Percentiles rank a stretch among this genome's conserved stretches.
These are phyloP conservation scores for Vanessa cardui DNA, from an alignment of 2,888 invertebrate species.

Conservation along the genomic window DNA sequence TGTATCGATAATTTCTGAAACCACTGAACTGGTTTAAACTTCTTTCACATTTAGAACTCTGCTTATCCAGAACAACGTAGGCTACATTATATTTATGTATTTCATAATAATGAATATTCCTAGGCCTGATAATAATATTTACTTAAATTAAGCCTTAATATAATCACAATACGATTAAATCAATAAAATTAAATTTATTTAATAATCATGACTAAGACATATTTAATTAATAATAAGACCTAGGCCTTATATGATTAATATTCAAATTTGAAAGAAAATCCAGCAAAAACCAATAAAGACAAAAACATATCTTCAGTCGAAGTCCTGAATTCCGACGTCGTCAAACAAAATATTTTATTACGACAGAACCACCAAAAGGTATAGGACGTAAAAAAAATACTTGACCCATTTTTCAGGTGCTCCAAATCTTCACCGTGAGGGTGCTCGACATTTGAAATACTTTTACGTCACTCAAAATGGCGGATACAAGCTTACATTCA, in stretches of 20 bases:
- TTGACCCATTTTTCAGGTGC: conserved; percentile 39
- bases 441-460: conserved; percentile 39
- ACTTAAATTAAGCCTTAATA: too few relatives aligned
- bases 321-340: neutral
- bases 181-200: too few relatives aligned
- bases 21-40: too few relatives aligned
- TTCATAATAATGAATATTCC: too few relatives aligned
- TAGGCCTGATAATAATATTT: too few relatives aligned
- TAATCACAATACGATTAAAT: too few relatives aligned
- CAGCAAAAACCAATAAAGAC: neutral
- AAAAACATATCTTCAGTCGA: neutral
- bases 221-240: neutral
- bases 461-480: conserved; percentile 37
- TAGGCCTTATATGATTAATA: neutral
- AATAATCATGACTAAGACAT: too few relatives aligned
- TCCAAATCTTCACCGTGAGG: conserved; percentile 36
- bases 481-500: conserved; percentile 33
- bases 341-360: conserved; percentile 12
- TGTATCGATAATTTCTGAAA: too few relatives aligned
- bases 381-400: conserved; percentile 32
- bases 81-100: too few relatives aligned
- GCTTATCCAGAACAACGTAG: too few relatives aligned
- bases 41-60: too few relatives aligned
- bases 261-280: neutral
- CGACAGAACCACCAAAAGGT: conserved; percentile 29